These are phyloP conservation scores for Huso huso DNA, from an alignment of 2,797 vertebrate species.

Conservation along the genomic window DNA sequence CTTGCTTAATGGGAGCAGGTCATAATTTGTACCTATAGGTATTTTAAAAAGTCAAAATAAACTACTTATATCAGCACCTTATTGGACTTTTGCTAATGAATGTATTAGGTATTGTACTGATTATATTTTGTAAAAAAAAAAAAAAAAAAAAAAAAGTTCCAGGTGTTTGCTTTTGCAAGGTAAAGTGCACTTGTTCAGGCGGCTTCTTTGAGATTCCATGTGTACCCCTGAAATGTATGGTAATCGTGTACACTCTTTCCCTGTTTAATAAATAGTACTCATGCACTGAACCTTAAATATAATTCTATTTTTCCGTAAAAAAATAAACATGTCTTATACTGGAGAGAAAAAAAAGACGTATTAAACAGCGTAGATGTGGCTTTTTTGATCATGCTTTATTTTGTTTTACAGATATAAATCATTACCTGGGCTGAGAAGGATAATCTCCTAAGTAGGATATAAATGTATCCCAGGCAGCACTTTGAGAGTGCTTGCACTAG, in stretches of 20 bases:
- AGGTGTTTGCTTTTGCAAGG: slow-evolving; percentile 46
- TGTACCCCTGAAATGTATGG: slow-evolving; percentile 15
- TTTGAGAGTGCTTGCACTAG: slow-evolving; percentile 62
- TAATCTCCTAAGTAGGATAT: slow-evolving; percentile 61
- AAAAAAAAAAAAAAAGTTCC: slow-evolving; percentile 16
- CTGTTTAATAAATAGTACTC: slow-evolving; percentile 17
- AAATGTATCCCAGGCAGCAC: slow-evolving; percentile 74
- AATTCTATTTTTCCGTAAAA: neutral
- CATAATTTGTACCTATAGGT: too few species aligned
- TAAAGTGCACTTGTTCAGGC: slow-evolving; percentile 69
- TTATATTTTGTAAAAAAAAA: slow-evolving; percentile 39
- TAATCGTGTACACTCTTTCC: slow-evolving; percentile 11
- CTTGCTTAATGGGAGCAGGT: too few species aligned
- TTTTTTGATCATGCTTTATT: slow-evolving; percentile 30
- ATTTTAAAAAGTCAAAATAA: slow-evolving; percentile 13
- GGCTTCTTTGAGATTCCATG: slow-evolving; percentile 33
- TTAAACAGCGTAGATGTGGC: neutral
- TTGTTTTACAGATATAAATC: slow-evolving; percentile 18
- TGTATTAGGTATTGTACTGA: slow-evolving; percentile 48
- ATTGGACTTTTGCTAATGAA: slow-evolving; percentile 68
- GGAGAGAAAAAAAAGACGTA: neutral
- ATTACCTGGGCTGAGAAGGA: slow-evolving; percentile 53
- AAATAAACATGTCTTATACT: neutral
- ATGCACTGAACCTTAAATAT: slow-evolving; percentile 2
- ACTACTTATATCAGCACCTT: slow-evolving; percentile 59